phyloP scores from a whole-genome alignment of 2,113 vertebrate genomes.

The Rafetus swinhoei region DNA sequence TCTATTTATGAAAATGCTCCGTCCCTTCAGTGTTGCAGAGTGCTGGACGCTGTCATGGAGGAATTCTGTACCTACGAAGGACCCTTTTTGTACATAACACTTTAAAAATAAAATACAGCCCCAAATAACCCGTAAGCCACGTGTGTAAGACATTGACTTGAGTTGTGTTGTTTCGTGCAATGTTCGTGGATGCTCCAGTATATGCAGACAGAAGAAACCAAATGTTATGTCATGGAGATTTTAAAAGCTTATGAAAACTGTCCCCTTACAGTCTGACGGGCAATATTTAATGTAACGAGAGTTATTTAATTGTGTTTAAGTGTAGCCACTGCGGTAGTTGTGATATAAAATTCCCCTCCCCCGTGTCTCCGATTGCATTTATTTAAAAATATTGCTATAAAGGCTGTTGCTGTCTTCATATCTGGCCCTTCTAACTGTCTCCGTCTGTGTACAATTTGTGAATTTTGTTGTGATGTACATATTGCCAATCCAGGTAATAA shows the following conservation, averaged over 20 bases:
- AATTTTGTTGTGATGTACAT: constrained; percentile 78
- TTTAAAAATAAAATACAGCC: constrained; percentile 46
- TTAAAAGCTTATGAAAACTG: constrained; percentile 24
- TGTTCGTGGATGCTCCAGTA: constrained; percentile 30
- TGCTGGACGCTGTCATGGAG: constrained; percentile 60
- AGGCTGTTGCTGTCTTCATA: constrained; percentile 71
- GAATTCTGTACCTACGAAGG: constrained; percentile 63
- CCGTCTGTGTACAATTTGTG: constrained; percentile 77
- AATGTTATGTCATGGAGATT: constrained; percentile 1
- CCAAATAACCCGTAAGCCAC: constrained; percentile 49
- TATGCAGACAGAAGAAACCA: constrained; percentile 27
- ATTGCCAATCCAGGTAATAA: constrained; percentile 82
- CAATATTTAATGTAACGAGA: constrained; percentile 74
- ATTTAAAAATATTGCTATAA: constrained; percentile 77
- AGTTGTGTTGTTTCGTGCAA: constrained; percentile 11
- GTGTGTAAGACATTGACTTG: constrained; percentile 48
- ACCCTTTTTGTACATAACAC: constrained; percentile 10
- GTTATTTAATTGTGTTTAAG: constrained; percentile 78
- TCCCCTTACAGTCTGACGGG: constrained; percentile 59
- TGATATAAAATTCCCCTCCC: constrained; percentile 65
- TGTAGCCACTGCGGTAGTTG: constrained; percentile 70
- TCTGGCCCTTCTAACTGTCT: constrained; percentile 72
- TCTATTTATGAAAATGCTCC: constrained; percentile 74
- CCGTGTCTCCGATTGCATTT: constrained; percentile 67
- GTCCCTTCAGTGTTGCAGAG: constrained; percentile 50